phyloP scores from a whole-genome alignment of 2,888 invertebrate genomes.

The Labia minor region DNA sequence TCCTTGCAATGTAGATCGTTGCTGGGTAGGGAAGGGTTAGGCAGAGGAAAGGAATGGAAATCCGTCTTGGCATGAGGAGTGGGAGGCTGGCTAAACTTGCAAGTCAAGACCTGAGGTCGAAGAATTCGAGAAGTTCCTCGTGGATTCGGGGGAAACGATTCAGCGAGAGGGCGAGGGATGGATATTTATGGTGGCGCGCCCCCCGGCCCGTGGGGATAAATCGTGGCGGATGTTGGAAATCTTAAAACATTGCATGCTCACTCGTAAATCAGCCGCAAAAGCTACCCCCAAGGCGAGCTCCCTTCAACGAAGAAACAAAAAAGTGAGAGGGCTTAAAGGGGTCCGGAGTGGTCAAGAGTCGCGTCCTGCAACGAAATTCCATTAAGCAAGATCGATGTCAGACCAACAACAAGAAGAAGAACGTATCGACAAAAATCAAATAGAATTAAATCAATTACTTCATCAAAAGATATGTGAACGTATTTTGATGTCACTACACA shows the following conservation, averaged over 20 bases:
- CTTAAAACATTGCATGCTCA: conserved; percentile 13
- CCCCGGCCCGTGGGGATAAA: neutral
- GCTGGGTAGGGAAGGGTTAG: neutral
- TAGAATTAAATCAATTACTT: no score
- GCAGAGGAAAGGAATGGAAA: neutral
- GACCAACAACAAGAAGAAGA: no score
- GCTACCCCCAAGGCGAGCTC: neutral
- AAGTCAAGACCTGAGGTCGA: conserved; percentile 13
- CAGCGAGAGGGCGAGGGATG: neutral
- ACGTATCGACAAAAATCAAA: no score
- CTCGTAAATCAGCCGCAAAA: conserved; percentile 2
- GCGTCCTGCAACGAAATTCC: neutral
- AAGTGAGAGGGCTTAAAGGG: neutral
- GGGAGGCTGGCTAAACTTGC: neutral
- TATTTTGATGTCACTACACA: no score
- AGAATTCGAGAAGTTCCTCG: neutral
- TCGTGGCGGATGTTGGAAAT: conserved; percentile 8
- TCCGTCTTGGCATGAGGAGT: neutral
- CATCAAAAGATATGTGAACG: no score
- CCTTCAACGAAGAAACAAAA: neutral
- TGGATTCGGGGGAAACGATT: neutral
- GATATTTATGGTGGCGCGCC: neutral
- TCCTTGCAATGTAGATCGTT: no score
- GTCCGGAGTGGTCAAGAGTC: neutral
- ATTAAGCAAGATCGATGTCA: neutral